phyloP scores from a whole-genome alignment of 2,888 invertebrate genomes.

The Phasia obesa region DNA sequence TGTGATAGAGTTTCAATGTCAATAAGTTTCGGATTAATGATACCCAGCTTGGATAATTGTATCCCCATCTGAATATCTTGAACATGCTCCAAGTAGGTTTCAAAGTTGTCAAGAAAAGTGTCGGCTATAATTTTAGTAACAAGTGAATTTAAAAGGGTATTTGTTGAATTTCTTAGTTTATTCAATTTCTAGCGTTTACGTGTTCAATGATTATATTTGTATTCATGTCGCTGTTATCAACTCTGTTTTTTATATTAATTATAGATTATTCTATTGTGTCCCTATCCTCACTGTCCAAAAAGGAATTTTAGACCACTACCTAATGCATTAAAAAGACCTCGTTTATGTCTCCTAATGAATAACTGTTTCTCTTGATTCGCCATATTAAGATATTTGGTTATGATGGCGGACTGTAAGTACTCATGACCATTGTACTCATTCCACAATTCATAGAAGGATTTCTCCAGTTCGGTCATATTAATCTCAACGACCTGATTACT shows the following conservation, averaged over 20 bases:
- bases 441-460: not conserved
- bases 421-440: not conserved
- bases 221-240: too few relatives aligned
- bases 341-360: conserved; percentile 19
- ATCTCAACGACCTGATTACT: not conserved
- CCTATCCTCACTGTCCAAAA: not conserved
- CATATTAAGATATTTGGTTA: conserved; percentile 18
- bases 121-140: conserved; percentile 28
- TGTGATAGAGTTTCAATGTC: not conserved
- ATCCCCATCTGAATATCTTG: conserved; percentile 44
- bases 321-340: conserved; percentile 10
- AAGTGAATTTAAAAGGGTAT: too few relatives aligned
- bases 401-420: conserved; percentile 16
- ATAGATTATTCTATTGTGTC: too few relatives aligned
- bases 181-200: too few relatives aligned
- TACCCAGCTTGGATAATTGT: conserved; percentile 27
- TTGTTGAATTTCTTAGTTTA: too few relatives aligned
- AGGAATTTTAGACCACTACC: conserved; percentile 1
- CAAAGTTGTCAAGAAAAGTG: conserved; percentile 20
- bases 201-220: too few relatives aligned
- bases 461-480: not conserved
- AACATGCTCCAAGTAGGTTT: conserved; percentile 34
- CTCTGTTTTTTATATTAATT: too few relatives aligned
- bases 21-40: conserved; percentile 44
- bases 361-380: conserved; percentile 1